Conservation (phyloP, 2,797 vertebrate species). For the Pseudomugil tenellus region DNA sequence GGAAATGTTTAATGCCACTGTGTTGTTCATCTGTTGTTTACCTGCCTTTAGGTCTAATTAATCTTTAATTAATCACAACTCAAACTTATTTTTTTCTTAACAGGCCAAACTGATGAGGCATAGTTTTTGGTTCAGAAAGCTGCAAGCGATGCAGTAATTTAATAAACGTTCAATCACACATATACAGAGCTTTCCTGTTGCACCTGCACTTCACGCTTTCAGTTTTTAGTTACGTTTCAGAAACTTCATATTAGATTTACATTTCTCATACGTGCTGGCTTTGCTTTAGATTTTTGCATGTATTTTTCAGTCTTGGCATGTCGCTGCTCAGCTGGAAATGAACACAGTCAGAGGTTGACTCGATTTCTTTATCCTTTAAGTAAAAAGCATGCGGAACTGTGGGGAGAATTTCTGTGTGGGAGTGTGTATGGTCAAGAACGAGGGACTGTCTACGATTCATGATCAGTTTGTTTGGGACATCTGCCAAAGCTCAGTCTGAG, state of each 20-base stretch:
- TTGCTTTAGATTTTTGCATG: conserved; percentile 47
- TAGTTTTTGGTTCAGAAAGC: background rate
- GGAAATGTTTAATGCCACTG: background rate
- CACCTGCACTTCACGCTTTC: conserved; percentile 13
- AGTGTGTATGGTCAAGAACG: conserved; percentile 26
- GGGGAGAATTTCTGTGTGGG: conserved; percentile 34
- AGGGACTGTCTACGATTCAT: conserved; percentile 36
- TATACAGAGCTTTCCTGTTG: background rate
- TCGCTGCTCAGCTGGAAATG: conserved; percentile 9
- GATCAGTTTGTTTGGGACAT: conserved; percentile 43
- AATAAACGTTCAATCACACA: conserved; percentile 1
- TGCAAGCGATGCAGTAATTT: background rate
- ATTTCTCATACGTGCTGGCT: conserved; percentile 21
- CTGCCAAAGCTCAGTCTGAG: conserved; percentile 29
- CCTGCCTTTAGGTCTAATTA: background rate
- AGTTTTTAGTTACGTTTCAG: conserved; percentile 8
- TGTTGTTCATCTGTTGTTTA: background rate
- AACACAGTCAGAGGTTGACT: background rate
- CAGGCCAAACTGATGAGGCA: background rate
- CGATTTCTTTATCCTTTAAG: background rate
- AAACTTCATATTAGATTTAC: conserved; percentile 36
- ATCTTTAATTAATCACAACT: conserved; percentile 1
- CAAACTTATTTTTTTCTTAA: background rate
- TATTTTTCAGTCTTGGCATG: conserved; percentile 31
- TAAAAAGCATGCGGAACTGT: conserved; percentile 20